Conservation (phyloP, 2,113 vertebrate species). For the Romanogobio albipinnatus region DNA sequence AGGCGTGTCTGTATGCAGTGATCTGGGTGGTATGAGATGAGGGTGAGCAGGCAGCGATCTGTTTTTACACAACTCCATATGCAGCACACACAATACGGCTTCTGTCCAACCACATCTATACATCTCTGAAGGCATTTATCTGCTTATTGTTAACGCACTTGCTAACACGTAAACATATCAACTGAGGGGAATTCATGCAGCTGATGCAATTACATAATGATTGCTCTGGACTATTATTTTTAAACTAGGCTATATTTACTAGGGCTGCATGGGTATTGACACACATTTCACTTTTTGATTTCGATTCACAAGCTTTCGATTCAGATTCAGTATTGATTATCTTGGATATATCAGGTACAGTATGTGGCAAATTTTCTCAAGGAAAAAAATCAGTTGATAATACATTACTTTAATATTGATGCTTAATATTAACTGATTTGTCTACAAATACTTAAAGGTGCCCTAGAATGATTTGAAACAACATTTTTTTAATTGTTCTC, state of each 20-base stretch:
- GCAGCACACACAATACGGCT: constrained; percentile 41
- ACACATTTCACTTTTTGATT: no score
- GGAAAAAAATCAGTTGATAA: no score
- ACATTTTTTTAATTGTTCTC: no score
- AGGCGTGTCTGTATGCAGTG: constrained; percentile 26
- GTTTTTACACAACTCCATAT: not conserved
- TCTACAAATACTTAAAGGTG: no score
- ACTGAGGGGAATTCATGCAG: not conserved
- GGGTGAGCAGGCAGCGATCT: constrained; percentile 12
- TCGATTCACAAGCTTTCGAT: no score
- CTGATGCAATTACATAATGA: not conserved
- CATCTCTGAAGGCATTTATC: constrained; percentile 37
- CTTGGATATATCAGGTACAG: no score
- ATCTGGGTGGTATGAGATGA: constrained; percentile 32
- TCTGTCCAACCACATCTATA: constrained; percentile 40
- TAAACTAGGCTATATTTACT: not conserved
- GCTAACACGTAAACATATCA: constrained; percentile 8
- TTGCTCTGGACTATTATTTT: not conserved
- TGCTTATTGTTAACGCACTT: not conserved
- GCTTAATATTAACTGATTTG: no score
- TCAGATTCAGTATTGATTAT: no score
- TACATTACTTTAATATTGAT: no score
- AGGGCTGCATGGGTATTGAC: no score
- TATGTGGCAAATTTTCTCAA: no score
- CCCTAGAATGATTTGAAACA: no score